Evolutionary conservation across 2,797 vertebrate genomes (phyloP).

Genomic region (Rhinella marina): DNA sequence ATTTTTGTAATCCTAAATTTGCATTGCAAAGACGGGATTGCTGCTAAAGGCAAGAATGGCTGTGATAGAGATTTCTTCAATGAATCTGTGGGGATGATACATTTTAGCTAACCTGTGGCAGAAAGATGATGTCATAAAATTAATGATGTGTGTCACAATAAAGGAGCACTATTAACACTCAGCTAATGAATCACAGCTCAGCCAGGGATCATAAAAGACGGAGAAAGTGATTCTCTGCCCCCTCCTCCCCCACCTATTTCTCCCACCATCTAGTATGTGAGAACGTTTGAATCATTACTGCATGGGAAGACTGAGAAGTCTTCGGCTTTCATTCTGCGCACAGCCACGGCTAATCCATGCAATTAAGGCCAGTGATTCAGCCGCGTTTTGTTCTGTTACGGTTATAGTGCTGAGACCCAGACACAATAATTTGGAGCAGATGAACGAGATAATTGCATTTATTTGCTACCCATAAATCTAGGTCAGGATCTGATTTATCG

Average conservation of each 20-base stretch:
- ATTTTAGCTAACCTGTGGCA: slow-evolving; percentile 40
- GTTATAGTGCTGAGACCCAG: slow-evolving; percentile 62
- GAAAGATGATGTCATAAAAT: slow-evolving; percentile 57
- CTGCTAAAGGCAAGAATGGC: slow-evolving; percentile 63
- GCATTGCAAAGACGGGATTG: neutral
- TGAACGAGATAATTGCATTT: slow-evolving; percentile 68
- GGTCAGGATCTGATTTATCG: slow-evolving; percentile 66
- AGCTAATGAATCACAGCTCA: slow-evolving; percentile 37
- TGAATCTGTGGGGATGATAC: slow-evolving; percentile 45
- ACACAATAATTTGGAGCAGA: slow-evolving; percentile 58
- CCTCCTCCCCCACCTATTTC: neutral
- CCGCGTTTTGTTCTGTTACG: slow-evolving; percentile 62
- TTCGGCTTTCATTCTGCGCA: slow-evolving; percentile 42
- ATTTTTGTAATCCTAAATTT: neutral
- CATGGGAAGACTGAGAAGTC: slow-evolving; percentile 53
- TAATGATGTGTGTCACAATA: slow-evolving; percentile 42
- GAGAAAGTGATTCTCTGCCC: slow-evolving; percentile 13
- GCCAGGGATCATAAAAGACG: slow-evolving; percentile 47
- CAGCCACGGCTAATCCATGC: slow-evolving; percentile 54
- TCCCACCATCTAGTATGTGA: slow-evolving; percentile 14
- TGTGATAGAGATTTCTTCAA: slow-evolving; percentile 65
- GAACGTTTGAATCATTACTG: slow-evolving; percentile 52
- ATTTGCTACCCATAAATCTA: slow-evolving; percentile 67
- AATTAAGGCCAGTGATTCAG: slow-evolving; percentile 60
- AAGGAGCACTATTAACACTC: slow-evolving; percentile 37